phyloP scores from a whole-genome alignment of 2,113 vertebrate species.

The Osmerus eperlanus region DNA sequence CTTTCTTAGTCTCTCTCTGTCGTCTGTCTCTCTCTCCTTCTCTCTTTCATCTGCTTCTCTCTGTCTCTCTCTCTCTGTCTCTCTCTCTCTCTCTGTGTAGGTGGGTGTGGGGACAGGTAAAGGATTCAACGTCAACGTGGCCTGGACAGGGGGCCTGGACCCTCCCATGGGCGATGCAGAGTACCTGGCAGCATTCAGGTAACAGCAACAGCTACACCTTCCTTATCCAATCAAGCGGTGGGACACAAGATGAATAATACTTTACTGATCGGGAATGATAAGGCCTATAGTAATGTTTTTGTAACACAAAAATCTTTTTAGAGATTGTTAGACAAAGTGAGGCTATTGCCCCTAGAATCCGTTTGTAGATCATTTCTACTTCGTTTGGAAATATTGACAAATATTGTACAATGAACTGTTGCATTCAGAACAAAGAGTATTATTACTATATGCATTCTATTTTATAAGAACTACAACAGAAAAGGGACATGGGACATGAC shows the following conservation, averaged over 20 bases:
- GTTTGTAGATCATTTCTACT: no score
- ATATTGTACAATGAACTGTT: no score
- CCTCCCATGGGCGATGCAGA: conserved; percentile 92
- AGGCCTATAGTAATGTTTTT: no score
- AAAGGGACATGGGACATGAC: no score
- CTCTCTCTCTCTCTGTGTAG: conserved; percentile 58
- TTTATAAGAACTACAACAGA: no score
- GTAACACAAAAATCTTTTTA: no score
- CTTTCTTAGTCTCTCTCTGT: conserved; percentile 5
- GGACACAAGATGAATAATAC: not conserved
- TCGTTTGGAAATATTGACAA: no score
- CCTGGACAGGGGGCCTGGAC: conserved; percentile 85
- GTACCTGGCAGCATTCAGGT: conserved; percentile 95
- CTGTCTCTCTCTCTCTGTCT: conserved; percentile 3
- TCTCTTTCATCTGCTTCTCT: not conserved
- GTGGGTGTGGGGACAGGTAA: conserved; percentile 81
- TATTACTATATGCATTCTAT: no score
- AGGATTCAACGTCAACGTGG: conserved; percentile 90
- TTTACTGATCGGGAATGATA: no score
- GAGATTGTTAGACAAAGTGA: no score
- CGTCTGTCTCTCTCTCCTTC: not conserved
- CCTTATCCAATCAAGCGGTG: not conserved
- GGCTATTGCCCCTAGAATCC: no score
- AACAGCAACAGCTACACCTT: conserved; percentile 8
- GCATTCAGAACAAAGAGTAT: no score